Evolutionary conservation across 2,888 invertebrate species (phyloP).

Genomic region (Stenodera caucasica): DNA sequence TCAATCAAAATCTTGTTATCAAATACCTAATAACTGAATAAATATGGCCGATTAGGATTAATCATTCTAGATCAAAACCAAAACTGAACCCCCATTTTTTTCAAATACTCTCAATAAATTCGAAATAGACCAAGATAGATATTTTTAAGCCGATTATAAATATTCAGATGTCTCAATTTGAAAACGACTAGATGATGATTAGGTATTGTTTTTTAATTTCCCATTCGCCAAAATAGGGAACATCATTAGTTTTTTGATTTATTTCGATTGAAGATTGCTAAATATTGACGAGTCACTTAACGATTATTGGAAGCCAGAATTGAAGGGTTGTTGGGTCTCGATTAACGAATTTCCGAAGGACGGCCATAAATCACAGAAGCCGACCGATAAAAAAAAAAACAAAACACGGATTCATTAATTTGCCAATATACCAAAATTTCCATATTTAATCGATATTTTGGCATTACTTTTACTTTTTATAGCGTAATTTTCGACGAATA

Average conservation of each 20-base stretch:
- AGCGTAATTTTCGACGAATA: no score
- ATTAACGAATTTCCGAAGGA: not conserved
- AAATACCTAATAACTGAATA: slow-evolving; percentile 1
- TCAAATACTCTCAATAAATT: slow-evolving; percentile 27
- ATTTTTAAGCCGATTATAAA: slow-evolving; percentile 33
- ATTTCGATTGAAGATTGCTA: not conserved
- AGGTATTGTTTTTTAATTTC: not conserved
- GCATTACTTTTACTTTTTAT: no score
- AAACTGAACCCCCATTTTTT: not conserved
- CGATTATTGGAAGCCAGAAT: not conserved
- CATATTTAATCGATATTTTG: no score
- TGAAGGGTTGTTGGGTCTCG: not conserved
- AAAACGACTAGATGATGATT: not conserved
- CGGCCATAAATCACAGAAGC: not conserved
- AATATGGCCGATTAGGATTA: not conserved
- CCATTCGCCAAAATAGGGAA: not conserved
- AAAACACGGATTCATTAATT: no score
- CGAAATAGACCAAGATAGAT: slow-evolving; percentile 23
- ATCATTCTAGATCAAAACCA: not conserved
- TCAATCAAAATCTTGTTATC: slow-evolving; percentile 12
- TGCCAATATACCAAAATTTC: no score
- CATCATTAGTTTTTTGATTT: slow-evolving; percentile 4
- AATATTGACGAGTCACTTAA: slow-evolving; percentile 8
- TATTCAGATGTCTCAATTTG: slow-evolving; percentile 34
- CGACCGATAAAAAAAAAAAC: no score